phyloP scores from a whole-genome alignment of 2,888 invertebrate genomes.

The Microlaimidae sp. region DNA sequence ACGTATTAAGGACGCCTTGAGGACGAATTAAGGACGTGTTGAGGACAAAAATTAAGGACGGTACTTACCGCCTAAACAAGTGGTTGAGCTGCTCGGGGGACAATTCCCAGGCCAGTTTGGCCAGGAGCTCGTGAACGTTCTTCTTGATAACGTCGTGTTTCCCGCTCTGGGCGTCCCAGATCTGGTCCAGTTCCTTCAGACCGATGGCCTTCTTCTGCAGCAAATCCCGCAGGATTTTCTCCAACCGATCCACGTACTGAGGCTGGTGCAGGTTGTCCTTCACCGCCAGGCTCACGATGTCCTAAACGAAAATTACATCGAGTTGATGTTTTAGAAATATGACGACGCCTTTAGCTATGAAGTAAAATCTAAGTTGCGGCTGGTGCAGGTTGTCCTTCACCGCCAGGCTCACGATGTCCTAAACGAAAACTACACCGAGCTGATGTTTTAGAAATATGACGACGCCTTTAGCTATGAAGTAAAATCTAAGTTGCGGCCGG shows the following conservation, averaged over 20 bases:
- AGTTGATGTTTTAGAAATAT: no score
- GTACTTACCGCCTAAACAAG: slow-evolving; percentile 83
- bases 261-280: slow-evolving; percentile 84
- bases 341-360: no score
- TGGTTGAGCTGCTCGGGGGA: slow-evolving; percentile 90
- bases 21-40: no score
- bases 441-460: no score
- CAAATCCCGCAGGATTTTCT: slow-evolving; percentile 62
- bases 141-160: slow-evolving; percentile 97
- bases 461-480: no score
- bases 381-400: slow-evolving; percentile 42
- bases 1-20: no score
- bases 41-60: slow-evolving; percentile 68
- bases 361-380: no score
- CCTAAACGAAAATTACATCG: no score
- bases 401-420: background rate
- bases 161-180: slow-evolving; percentile 70
- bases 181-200: slow-evolving; percentile 72
- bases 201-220: slow-evolving; percentile 67
- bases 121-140: slow-evolving; percentile 84
- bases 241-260: slow-evolving; percentile 84
- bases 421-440: no score
- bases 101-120: slow-evolving; percentile 94
- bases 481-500: no score
- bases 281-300: background rate